Conservation (phyloP, 2,888 invertebrate species). For the Ectemnius continuus region DNA sequence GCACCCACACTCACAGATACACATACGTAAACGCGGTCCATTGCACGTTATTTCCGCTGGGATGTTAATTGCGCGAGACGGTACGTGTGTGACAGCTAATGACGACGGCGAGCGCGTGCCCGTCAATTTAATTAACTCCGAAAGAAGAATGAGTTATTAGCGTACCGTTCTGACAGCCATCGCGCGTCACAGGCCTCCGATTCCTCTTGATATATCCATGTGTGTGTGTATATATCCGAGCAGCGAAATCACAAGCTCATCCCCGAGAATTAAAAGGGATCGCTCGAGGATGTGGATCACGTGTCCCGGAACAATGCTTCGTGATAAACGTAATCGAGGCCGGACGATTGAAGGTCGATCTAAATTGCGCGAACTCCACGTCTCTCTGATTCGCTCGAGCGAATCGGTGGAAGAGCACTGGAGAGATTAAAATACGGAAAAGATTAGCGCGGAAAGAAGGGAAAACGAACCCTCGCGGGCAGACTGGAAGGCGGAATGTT, state of each 20-base stretch:
- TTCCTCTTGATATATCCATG: too few relatives aligned
- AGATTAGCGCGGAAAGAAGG: constrained; percentile 11
- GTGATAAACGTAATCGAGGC: constrained; percentile 3
- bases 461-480: constrained; percentile 25
- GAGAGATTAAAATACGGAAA: neutral
- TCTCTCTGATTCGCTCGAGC: neutral
- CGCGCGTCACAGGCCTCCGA: too few relatives aligned
- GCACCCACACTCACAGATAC: neutral
- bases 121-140: constrained; percentile 34
- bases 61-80: constrained; percentile 9
- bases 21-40: neutral
- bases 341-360: constrained; percentile 1
- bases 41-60: constrained; percentile 17
- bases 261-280: too few relatives aligned
- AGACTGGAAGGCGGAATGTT: constrained; percentile 13
- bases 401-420: neutral
- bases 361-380: neutral
- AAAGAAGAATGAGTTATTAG: constrained; percentile 1
- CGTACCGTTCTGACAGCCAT: too few relatives aligned
- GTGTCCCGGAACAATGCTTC: neutral
- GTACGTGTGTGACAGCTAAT: neutral
- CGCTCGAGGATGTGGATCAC: constrained; percentile 1
- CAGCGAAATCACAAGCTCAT: too few relatives aligned
- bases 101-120: neutral
- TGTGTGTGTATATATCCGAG: too few relatives aligned